These are phyloP conservation scores for Spisula solida DNA, from an alignment of 2,888 invertebrate genomes.

Conservation along the genomic window DNA sequence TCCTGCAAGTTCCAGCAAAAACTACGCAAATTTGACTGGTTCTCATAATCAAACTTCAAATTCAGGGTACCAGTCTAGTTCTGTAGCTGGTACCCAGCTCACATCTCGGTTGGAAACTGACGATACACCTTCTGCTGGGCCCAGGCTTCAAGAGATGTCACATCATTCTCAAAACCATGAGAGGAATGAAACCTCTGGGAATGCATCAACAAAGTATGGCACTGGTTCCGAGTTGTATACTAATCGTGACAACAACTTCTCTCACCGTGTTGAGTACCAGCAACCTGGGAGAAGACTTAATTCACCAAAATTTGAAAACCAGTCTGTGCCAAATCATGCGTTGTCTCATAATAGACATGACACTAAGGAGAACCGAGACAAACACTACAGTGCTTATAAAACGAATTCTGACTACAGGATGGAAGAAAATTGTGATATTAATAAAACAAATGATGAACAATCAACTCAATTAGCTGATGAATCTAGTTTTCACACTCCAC, in stretches of 20 bases:
- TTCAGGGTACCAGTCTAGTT: constrained; percentile 64
- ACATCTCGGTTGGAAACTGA: constrained; percentile 16
- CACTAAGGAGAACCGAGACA: not conserved
- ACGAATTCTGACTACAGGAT: not conserved
- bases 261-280: not conserved
- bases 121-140: not conserved
- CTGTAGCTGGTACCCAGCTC: constrained; percentile 34
- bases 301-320: constrained; percentile 10
- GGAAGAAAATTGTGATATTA: not conserved
- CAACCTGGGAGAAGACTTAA: constrained; percentile 8
- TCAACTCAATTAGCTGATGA: not conserved
- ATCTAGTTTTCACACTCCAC: constrained; percentile 19
- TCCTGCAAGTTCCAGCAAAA: constrained; percentile 9
- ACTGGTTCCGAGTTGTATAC: not conserved
- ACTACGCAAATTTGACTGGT: constrained; percentile 26
- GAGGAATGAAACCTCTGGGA: not conserved
- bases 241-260: not conserved
- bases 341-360: constrained; percentile 10
- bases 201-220: not conserved
- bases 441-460: not conserved
- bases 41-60: constrained; percentile 57
- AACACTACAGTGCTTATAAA: not conserved
- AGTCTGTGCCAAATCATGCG: not conserved
- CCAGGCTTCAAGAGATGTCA: constrained; percentile 46
- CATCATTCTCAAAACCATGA: not conserved